Evolutionary conservation across 2,113 vertebrate genomes (phyloP).

Genomic region (Ranitomeya variabilis): DNA sequence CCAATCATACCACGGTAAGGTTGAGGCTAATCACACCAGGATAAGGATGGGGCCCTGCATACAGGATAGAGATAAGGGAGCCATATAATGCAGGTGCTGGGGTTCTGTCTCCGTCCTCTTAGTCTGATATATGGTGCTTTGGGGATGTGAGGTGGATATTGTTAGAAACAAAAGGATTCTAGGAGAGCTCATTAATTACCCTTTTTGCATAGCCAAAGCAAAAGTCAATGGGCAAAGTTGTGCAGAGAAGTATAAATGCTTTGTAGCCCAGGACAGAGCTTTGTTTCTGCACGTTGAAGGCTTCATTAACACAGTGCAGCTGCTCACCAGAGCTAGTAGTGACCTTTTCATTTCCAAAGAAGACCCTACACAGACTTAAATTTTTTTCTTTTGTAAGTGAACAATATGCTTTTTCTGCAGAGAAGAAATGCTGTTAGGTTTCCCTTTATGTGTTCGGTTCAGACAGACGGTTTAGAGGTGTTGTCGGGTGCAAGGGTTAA

Average conservation of each 20-base stretch:
- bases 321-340: slow-evolving; percentile 64
- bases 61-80: too few species aligned
- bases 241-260: slow-evolving; percentile 64
- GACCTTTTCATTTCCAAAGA: slow-evolving; percentile 68
- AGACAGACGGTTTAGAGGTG: slow-evolving; percentile 25
- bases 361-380: slow-evolving; percentile 69
- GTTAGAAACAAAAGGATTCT: slow-evolving; percentile 52
- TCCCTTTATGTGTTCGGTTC: slow-evolving; percentile 65
- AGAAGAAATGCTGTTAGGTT: slow-evolving; percentile 66
- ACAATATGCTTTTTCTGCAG: slow-evolving; percentile 67
- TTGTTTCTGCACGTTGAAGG: slow-evolving; percentile 69
- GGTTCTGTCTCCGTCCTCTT: background rate
- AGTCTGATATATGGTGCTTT: background rate
- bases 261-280: slow-evolving; percentile 66
- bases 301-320: slow-evolving; percentile 64
- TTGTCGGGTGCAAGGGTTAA: background rate
- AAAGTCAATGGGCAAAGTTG: slow-evolving; percentile 62
- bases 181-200: slow-evolving; percentile 59
- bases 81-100: background rate
- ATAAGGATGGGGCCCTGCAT: too few species aligned
- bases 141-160: background rate
- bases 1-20: too few species aligned
- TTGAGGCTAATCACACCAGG: too few species aligned
- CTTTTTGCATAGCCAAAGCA: slow-evolving; percentile 55
- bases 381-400: slow-evolving; percentile 64